phyloP scores from a whole-genome alignment of 2,113 vertebrate species.

The Eidolon helvum region DNA sequence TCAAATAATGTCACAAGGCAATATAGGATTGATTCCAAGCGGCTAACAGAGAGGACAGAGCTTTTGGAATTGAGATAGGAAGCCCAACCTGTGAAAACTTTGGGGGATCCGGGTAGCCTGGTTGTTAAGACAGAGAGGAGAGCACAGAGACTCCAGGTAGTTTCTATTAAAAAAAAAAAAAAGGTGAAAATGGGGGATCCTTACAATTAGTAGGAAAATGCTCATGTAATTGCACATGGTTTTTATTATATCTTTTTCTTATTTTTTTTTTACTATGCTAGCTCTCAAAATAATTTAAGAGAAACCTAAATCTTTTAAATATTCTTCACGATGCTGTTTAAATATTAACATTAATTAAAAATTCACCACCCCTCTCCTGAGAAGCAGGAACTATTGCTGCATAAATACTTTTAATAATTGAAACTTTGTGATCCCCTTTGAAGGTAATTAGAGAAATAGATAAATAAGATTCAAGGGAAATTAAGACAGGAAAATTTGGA shows the following conservation, averaged over 20 bases:
- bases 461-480: conserved; percentile 23
- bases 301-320: conserved; percentile 51
- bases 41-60: neutral
- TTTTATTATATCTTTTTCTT: neutral
- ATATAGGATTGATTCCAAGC: neutral
- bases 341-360: conserved; percentile 46
- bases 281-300: conserved; percentile 43
- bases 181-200: rapidly evolving
- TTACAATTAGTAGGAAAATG: neutral
- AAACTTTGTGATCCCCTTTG: conserved; percentile 34
- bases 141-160: neutral
- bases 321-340: conserved; percentile 33
- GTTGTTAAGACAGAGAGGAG: neutral
- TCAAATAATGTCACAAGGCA: neutral
- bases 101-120: rapidly evolving
- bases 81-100: neutral
- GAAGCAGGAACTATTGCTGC: conserved; percentile 36
- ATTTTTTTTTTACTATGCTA: neutral
- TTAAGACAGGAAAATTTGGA: conserved; percentile 4
- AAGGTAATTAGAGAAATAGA: conserved; percentile 24
- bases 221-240: neutral
- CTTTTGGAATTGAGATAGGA: neutral
- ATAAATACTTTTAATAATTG: conserved; percentile 17
- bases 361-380: neutral
- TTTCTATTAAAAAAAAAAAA: neutral